Evolutionary conservation across 1,140 invertebrate species (phyloP).

Genomic region (Drosophila orosa): DNA sequence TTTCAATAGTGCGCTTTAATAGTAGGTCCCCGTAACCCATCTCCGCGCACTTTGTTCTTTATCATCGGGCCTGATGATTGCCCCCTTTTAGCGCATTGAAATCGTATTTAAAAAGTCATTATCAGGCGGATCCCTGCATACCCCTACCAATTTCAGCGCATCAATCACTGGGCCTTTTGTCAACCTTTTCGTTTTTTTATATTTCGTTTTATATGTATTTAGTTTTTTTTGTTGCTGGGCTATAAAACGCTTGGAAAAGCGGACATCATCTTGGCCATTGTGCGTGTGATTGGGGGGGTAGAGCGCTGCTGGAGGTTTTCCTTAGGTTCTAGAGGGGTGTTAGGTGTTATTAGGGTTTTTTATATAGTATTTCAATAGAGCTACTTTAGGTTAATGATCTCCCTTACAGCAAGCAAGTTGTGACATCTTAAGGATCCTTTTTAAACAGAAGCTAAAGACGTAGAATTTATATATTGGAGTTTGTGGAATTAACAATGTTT

Average conservation of each 20-base stretch:
- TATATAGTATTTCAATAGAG: background rate
- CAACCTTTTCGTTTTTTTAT: conserved; percentile 31
- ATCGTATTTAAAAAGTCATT: conserved; percentile 81
- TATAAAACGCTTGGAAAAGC: conserved; percentile 36
- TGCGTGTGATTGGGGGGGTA: conserved; percentile 30
- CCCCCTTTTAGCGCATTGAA: conserved; percentile 74
- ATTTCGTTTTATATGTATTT: background rate
- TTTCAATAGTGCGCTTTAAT: conserved; percentile 67
- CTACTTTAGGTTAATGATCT: conserved; percentile 2
- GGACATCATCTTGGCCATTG: conserved; percentile 16
- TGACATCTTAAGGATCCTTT: background rate
- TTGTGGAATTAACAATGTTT: background rate
- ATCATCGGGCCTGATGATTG: conserved; percentile 57
- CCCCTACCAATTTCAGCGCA: conserved; percentile 31
- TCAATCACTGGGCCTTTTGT: conserved; percentile 56
- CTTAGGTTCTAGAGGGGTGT: conserved; percentile 5
- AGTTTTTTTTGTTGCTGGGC: conserved; percentile 7
- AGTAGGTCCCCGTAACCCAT: conserved; percentile 44
- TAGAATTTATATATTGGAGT: background rate
- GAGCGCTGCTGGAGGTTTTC: conserved; percentile 17
- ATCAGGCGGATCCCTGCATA: conserved; percentile 41
- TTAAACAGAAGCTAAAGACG: conserved; percentile 6
- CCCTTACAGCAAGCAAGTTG: background rate
- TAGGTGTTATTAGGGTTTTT: background rate
- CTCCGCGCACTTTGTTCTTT: conserved; percentile 44